Conservation (phyloP, 2,113 vertebrate genomes). For the Epinephelus fuscoguttatus region DNA sequence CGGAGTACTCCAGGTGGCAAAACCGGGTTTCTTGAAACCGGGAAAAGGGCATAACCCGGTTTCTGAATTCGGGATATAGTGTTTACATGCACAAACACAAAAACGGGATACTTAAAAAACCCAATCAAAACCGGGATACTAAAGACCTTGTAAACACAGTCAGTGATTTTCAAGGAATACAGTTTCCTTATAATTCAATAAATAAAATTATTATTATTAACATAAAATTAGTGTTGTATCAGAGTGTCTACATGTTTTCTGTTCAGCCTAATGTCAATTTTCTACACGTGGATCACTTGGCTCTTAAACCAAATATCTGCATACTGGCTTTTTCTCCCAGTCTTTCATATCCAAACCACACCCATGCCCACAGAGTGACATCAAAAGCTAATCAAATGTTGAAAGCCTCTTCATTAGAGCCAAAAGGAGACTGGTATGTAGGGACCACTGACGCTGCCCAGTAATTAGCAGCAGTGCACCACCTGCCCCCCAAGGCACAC, state of each 20-base stretch:
- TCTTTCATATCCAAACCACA: conserved; percentile 21
- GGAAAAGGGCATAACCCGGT: no score
- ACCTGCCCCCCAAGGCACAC: conserved; percentile 68
- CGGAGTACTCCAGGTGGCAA: no score
- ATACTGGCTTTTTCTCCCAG: background rate
- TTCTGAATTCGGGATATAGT: no score
- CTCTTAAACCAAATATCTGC: conserved; percentile 30
- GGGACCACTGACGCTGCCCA: conserved; percentile 65
- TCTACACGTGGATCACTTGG: conserved; percentile 29
- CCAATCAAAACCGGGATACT: no score
- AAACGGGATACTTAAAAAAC: no score
- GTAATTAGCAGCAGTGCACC: conserved; percentile 63
- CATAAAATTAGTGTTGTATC: no score
- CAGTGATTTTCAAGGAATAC: no score
- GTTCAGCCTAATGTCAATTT: background rate
- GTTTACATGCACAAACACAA: no score
- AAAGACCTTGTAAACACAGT: no score
- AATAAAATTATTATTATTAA: no score
- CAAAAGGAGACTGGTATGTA: conserved; percentile 70
- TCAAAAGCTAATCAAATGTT: conserved; percentile 80
- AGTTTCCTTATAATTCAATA: no score
- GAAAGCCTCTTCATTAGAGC: conserved; percentile 81
- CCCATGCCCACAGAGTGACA: conserved; percentile 22
- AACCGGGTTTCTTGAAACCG: no score
- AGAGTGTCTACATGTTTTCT: background rate